A percentile compares a stretch with the other conserved stretches of the same genome.
phyloP scores from a whole-genome alignment of 1,140 invertebrate genomes.

The Anastrepha ludens region DNA sequence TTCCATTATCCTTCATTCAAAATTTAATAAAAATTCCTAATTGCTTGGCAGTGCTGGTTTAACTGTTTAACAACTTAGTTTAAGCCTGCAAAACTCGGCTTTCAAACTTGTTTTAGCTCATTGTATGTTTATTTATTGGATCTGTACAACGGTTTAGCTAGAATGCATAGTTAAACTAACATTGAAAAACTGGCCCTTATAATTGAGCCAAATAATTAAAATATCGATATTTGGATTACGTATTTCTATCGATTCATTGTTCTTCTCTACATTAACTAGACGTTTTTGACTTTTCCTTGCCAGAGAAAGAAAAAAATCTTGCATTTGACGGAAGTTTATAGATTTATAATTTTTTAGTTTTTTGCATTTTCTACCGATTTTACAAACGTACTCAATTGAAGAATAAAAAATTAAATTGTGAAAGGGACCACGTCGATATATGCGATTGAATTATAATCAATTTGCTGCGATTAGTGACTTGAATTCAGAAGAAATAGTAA shows the following conservation, averaged over 20 bases:
- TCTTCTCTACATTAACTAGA: conserved; percentile 39
- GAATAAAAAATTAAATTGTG: conserved; percentile 48
- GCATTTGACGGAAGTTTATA: conserved; percentile 46
- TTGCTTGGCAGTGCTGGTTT: too few species aligned
- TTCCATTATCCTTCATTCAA: too few species aligned
- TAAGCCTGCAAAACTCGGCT: too few species aligned
- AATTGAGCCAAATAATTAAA: background rate
- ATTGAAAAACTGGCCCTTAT: too few species aligned
- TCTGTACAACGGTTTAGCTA: too few species aligned
- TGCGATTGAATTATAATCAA: conserved; percentile 37
- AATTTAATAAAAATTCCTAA: too few species aligned
- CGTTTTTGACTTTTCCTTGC: conserved; percentile 47
- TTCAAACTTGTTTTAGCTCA: too few species aligned
- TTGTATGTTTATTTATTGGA: too few species aligned
- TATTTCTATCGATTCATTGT: background rate
- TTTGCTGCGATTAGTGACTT: conserved; percentile 35
- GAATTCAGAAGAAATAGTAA: conserved; percentile 58
- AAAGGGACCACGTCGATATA: conserved; percentile 38
- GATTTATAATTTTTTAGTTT: conserved; percentile 51
- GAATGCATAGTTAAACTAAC: too few species aligned
- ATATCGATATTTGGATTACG: background rate
- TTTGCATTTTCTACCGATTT: conserved; percentile 43
- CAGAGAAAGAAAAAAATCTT: conserved; percentile 43
- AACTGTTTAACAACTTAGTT: too few species aligned
- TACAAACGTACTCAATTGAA: conserved; percentile 35